phyloP scores from a whole-genome alignment of 2,888 invertebrate genomes.

The Sepiola atlantica region DNA sequence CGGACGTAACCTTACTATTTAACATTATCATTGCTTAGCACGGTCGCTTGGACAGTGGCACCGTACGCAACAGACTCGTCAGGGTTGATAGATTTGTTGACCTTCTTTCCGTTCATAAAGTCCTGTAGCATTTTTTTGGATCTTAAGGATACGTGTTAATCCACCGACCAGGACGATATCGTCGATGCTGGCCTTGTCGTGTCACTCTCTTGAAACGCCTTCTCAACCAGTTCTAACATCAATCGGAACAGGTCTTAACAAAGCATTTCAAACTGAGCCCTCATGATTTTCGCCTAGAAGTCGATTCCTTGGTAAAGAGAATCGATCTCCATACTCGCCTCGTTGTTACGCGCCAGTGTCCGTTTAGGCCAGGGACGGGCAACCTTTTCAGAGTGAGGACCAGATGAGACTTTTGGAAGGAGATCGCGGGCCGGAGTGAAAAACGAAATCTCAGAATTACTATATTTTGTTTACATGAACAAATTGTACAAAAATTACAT shows the following conservation, averaged over 20 bases:
- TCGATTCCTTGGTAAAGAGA: constrained; percentile 94
- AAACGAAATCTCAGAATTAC: too few relatives aligned
- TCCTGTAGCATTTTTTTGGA: constrained; percentile 91
- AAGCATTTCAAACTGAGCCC: constrained; percentile 95
- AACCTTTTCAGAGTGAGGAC: too few relatives aligned
- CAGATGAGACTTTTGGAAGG: too few relatives aligned
- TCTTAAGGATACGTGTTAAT: constrained; percentile 96
- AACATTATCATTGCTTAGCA: constrained; percentile 84
- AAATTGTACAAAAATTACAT: too few relatives aligned
- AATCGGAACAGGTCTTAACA: constrained; percentile 96
- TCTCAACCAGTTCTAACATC: too few relatives aligned
- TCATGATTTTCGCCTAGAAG: constrained; percentile 92
- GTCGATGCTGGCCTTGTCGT: constrained; percentile 85
- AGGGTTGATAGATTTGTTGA: constrained; percentile 96
- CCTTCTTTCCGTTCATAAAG: constrained; percentile 82
- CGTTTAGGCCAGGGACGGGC: too few relatives aligned
- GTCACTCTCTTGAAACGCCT: constrained; percentile 94
- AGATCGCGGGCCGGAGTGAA: too few relatives aligned
- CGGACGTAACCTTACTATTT: too few relatives aligned
- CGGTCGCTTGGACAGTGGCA: constrained; percentile 70
- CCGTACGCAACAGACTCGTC: constrained; percentile 94
- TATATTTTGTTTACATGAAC: too few relatives aligned
- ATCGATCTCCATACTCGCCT: constrained; percentile 87
- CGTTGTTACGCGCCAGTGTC: constrained; percentile 76
- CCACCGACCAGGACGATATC: constrained; percentile 85